These are phyloP conservation scores for Smittia sp. DNA, from an alignment of 2,888 invertebrate genomes.

Conservation along the genomic window DNA sequence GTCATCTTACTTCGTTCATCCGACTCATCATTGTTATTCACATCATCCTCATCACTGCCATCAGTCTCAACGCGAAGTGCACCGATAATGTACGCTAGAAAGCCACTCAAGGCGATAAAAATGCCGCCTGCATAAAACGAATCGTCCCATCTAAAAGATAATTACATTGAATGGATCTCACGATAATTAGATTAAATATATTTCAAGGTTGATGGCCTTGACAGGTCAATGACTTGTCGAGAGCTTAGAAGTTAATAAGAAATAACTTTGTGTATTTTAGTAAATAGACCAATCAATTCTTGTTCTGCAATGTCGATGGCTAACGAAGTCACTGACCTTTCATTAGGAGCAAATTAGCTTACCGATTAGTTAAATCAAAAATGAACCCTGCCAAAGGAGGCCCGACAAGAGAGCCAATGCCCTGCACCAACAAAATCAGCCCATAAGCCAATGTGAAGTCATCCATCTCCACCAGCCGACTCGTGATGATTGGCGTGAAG, in stretches of 20 bases:
- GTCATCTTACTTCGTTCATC: not conserved
- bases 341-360: conserved; percentile 47
- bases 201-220: too few species aligned
- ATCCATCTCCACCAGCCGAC: conserved; percentile 83
- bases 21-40: conserved; percentile 10
- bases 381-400: conserved; percentile 82
- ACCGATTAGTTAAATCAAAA: conserved; percentile 50
- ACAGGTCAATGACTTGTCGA: too few species aligned
- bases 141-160: conserved; percentile 62
- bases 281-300: not conserved
- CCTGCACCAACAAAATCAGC: conserved; percentile 82
- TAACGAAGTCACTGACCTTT: not conserved
- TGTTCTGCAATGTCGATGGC: not conserved
- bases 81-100: conserved; percentile 51
- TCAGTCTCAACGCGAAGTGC: conserved; percentile 45
- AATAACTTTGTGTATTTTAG: too few species aligned
- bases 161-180: not conserved
- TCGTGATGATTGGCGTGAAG: conserved; percentile 84
- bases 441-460: conserved; percentile 92
- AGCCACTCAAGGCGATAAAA: conserved; percentile 77
- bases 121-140: conserved; percentile 78
- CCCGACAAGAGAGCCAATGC: conserved; percentile 87
- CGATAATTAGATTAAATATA: too few species aligned
- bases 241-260: too few species aligned
- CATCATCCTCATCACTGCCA: not conserved